Evolutionary conservation across 2,888 invertebrate genomes (phyloP).

Genomic region (Trachelus stipa): DNA sequence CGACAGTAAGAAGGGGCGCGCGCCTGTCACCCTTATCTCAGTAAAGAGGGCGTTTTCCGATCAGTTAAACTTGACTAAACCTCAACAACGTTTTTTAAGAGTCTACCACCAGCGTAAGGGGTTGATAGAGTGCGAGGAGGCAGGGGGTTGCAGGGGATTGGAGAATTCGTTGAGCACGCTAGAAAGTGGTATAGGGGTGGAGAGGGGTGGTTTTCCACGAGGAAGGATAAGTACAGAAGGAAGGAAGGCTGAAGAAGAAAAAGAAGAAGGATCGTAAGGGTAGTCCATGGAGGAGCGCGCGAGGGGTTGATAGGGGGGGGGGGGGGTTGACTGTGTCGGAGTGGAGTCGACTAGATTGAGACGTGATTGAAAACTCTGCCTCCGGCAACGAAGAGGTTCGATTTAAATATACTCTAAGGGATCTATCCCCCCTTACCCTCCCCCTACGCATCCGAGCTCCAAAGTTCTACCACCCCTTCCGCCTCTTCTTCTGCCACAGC

Average conservation of each 20-base stretch:
- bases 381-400: slow-evolving; percentile 50
- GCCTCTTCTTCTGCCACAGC: slow-evolving; percentile 12
- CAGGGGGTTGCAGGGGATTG: background rate
- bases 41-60: slow-evolving; percentile 57
- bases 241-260: slow-evolving; percentile 24
- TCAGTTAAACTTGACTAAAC: slow-evolving; percentile 55
- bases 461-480: slow-evolving; percentile 7
- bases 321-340: slow-evolving; percentile 30
- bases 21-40: slow-evolving; percentile 47
- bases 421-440: background rate
- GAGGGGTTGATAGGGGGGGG: slow-evolving; percentile 23
- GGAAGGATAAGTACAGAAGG: slow-evolving; percentile 68
- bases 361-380: slow-evolving; percentile 63
- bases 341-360: slow-evolving; percentile 58
- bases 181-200: slow-evolving; percentile 58
- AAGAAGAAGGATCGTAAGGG: slow-evolving; percentile 18
- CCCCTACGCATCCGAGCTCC: background rate
- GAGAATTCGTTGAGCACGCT: slow-evolving; percentile 10
- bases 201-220: slow-evolving; percentile 61
- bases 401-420: slow-evolving; percentile 50
- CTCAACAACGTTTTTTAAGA: slow-evolving; percentile 49
- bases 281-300: too few species aligned
- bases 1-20: slow-evolving; percentile 16
- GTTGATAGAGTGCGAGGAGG: slow-evolving; percentile 10
- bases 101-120: background rate